Percentiles rank a stretch among this genome's conserved stretches.
phyloP scores from a whole-genome alignment of 53 echinoderm and acorn worm species.

The Echinometra lucunter region DNA sequence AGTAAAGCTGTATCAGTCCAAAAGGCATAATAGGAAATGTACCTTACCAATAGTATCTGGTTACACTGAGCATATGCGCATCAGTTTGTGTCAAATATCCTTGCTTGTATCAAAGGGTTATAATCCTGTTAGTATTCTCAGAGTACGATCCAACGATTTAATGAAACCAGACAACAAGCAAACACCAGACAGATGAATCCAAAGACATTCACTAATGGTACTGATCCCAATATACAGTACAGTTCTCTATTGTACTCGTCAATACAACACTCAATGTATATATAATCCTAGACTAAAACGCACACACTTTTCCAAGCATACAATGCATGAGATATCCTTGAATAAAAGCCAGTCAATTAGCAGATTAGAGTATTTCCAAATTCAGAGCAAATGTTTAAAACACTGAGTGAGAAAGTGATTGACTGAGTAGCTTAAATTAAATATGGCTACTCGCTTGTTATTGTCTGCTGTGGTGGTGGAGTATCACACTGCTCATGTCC shows the following conservation, averaged over 20 bases:
- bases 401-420: not conserved
- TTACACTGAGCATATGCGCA: not conserved
- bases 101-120: not conserved
- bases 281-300: not conserved
- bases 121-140: slow-evolving; percentile 53
- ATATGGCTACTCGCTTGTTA: not conserved
- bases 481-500: not conserved
- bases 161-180: not conserved
- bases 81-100: not conserved
- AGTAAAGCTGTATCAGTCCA: not conserved
- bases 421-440: not conserved
- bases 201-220: not conserved
- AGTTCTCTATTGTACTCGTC: not conserved
- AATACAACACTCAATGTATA: not conserved
- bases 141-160: slow-evolving; percentile 50
- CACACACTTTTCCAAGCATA: not conserved
- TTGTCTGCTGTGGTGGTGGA: not conserved
- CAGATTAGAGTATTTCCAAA: slow-evolving; percentile 26
- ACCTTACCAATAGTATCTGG: slow-evolving; percentile 12
- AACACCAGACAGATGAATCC: not conserved
- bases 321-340: not conserved
- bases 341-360: not conserved
- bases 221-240: not conserved
- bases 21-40: not conserved
- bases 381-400: not conserved